A percentile compares a stretch with the other conserved stretches of the same genome.
These are phyloP conservation scores for Bradypodion ventrale DNA, from an alignment of 2,797 vertebrate species.

Conservation along the genomic window DNA sequence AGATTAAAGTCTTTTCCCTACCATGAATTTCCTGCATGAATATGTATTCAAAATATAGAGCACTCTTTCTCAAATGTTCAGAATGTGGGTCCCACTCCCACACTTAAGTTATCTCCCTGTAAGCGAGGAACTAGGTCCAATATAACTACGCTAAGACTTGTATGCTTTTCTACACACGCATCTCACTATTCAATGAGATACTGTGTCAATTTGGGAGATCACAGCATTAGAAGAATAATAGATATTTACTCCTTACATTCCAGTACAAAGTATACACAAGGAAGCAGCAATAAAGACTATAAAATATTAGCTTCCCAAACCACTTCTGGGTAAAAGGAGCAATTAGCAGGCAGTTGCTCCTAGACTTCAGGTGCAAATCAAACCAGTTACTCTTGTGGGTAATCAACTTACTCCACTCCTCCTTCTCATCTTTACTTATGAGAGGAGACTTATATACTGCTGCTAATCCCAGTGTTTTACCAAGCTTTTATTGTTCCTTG, in stretches of 20 bases:
- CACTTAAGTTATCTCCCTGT: background rate
- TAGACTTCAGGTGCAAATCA: background rate
- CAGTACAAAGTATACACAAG: too few species aligned
- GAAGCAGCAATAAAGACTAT: background rate
- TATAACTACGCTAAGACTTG: background rate
- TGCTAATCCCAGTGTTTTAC: background rate
- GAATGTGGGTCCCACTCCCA: background rate
- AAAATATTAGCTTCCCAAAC: background rate
- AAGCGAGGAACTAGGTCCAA: background rate
- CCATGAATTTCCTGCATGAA: background rate
- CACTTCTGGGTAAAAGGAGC: background rate
- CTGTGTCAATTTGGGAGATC: background rate
- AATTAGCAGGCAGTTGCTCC: background rate
- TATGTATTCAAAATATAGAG: background rate
- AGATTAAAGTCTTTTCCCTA: background rate
- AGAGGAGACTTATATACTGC: background rate
- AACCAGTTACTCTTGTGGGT: background rate
- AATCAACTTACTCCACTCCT: background rate
- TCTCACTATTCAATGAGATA: background rate
- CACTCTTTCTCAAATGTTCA: background rate
- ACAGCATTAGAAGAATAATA: too few species aligned
- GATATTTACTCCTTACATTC: too few species aligned
- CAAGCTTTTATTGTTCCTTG: background rate
- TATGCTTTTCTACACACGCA: background rate
- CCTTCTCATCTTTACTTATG: background rate